Evolutionary conservation across 23 tunicate genomes (phyloP), one percentile per base, ranked within the genome.

Genomic region (Corella eumyota): DNA sequence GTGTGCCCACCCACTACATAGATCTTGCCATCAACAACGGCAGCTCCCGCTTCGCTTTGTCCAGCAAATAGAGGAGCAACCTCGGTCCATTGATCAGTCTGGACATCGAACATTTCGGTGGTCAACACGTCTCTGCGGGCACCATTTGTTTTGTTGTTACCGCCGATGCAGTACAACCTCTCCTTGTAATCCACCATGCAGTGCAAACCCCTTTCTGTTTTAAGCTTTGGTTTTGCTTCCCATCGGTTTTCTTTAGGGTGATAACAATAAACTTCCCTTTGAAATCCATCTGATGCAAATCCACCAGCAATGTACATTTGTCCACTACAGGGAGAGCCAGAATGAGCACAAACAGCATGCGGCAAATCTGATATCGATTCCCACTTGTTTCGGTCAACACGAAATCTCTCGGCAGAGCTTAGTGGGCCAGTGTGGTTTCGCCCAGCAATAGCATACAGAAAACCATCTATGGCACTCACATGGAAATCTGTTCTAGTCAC

Each of bases 331-430:
- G 90, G 85, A 3, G 99, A 86, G 17, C 99, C 99, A 0, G 99
- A 93, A 72, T 92, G 99, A 30, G 99, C 99, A 71, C 99, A 92
- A 33, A 92, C 99, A 20, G 99, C 91, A 55, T 92, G 99, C 22
- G 99, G 99, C 9, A 92, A 61, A 20, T 92, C 94, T 56, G 81
- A 71, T 29, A 92, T 72, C 25, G 80, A 50, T 77, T 92, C 99
- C 99, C 99, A 92, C 34, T 62, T 73, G 34, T 92, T 77, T 3
- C 91, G 79, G 44, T 92, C 99, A 11, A 92, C 93, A 65, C 82
- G 71, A 38, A 65, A 92, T 26, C 85, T 70, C 45, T 92, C 99
- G 0, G 93, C 93, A 23, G 94, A 76, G 49, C 75, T 76, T 15
- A 92, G 58, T n/a, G 99, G 99, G 13, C 99, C 99, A 29, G 86